A percentile compares a stretch with the other conserved stretches of the same genome.
Evolutionary conservation across 2,797 vertebrate genomes (phyloP).

Genomic region (Capromys pilorides): DNA sequence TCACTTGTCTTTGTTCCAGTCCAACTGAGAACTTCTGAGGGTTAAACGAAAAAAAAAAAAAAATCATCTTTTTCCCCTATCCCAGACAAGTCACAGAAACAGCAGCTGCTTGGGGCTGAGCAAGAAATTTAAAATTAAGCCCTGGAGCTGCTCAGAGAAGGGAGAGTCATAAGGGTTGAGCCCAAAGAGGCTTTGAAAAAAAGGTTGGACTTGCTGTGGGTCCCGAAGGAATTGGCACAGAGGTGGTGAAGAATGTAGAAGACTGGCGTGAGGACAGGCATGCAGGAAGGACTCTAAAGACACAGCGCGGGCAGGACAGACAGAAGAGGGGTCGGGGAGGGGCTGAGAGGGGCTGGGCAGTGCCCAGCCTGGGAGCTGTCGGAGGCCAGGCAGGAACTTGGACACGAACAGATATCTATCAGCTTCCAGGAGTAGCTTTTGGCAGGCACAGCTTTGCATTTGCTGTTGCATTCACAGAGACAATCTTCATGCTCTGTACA

Average conservation of each 20-base stretch:
- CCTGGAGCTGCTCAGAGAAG: neutral
- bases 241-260: neutral
- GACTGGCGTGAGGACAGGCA: neutral
- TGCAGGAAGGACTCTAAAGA: neutral
- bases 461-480: neutral
- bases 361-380: neutral
- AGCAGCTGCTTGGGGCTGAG: neutral
- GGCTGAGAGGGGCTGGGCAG: neutral
- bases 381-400: neutral
- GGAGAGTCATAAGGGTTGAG: neutral
- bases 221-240: neutral
- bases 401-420: neutral
- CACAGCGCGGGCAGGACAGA: neutral
- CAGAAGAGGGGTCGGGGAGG: neutral
- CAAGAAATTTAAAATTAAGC: neutral
- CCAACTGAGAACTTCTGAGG: neutral
- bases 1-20: neutral
- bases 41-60: neutral
- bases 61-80: neutral
- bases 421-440: neutral
- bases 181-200: neutral
- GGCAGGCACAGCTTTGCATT: neutral
- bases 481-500: neutral
- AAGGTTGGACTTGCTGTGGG: neutral
- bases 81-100: neutral